Percentiles rank a stretch among this genome's conserved stretches.
Conservation (phyloP, 2,113 vertebrate genomes). For the Probosciger aterrimus region DNA sequence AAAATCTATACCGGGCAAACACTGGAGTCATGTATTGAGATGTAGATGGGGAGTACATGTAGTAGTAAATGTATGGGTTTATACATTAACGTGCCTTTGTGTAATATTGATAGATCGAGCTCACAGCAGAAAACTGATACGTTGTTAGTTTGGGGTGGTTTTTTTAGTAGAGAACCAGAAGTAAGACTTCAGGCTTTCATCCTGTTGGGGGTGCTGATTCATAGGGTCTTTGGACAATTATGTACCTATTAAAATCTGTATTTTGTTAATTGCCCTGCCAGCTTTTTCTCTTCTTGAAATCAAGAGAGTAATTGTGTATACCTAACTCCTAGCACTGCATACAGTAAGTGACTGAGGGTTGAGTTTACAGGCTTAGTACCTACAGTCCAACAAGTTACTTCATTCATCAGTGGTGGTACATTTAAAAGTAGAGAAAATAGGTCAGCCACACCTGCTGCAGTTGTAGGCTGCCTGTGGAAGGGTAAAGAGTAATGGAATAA, state of each 20-base stretch:
- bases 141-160: not conserved
- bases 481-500: not conserved
- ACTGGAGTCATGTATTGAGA: accelerated
- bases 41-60: not conserved
- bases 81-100: not conserved
- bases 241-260: not conserved
- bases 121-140: not conserved
- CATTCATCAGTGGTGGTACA: not conserved
- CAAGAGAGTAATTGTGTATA: not conserved
- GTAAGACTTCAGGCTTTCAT: not conserved
- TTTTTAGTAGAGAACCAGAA: not conserved
- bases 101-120: not conserved
- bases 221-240: not conserved
- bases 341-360: not conserved
- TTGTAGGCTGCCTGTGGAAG: not conserved
- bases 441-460: not conserved
- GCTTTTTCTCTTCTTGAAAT: not conserved
- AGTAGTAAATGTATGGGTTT: not conserved
- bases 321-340: not conserved
- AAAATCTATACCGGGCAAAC: not conserved
- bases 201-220: not conserved
- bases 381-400: not conserved
- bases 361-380: not conserved
- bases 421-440: not conserved
- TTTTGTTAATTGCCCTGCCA: not conserved